Evolutionary conservation across 2,888 invertebrate species (phyloP).

Genomic region (Tetrapedia diversipes): DNA sequence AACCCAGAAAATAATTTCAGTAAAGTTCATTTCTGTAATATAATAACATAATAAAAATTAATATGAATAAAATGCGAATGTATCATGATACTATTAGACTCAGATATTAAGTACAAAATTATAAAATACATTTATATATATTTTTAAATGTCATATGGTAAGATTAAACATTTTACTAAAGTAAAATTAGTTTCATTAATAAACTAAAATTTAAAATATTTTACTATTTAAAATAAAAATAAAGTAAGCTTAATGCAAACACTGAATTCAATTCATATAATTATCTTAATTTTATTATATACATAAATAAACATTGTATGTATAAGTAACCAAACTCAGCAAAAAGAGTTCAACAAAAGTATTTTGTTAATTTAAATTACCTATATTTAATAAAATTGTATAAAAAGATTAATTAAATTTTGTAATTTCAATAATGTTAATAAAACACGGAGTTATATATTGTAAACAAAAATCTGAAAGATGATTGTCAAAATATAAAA

Average conservation of each 20-base stretch:
- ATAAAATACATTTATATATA: not conserved
- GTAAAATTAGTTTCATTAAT: not conserved
- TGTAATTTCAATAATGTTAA: not conserved
- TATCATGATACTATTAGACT: not conserved
- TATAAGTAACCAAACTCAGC: not conserved
- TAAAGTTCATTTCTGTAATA: not conserved
- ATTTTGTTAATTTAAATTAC: not conserved
- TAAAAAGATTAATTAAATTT: not conserved
- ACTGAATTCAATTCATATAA: not conserved
- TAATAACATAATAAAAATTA: not conserved
- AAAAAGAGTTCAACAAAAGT: conserved; percentile 8
- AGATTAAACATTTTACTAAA: conserved; percentile 21
- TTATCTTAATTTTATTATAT: not conserved
- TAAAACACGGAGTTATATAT: not conserved
- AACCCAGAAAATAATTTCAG: conserved; percentile 1
- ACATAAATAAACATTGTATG: not conserved
- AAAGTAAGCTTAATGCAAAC: not conserved
- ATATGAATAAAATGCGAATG: no score
- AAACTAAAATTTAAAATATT: not conserved
- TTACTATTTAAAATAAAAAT: not conserved
- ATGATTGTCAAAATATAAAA: conserved; percentile 10
- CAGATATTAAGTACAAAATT: not conserved
- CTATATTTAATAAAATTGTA: conserved; percentile 1
- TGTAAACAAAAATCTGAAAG: not conserved
- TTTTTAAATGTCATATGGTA: not conserved